A percentile compares a stretch with the other conserved stretches of the same genome.
Conservation (phyloP, 2,888 invertebrate species). For the Orthosia gracilis region DNA sequence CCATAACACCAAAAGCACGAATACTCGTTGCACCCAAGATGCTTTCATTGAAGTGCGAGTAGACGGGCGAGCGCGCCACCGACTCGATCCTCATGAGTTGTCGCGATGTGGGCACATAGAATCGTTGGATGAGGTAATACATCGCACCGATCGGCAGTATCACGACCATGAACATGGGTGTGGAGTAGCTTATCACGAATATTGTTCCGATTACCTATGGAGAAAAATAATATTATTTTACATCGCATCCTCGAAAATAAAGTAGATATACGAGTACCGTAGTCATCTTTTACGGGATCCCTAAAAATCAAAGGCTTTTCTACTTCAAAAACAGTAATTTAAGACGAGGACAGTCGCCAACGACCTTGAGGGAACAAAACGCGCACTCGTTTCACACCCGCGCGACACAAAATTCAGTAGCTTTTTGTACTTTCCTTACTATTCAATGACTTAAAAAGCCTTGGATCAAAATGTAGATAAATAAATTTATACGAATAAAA, state of each 20-base stretch:
- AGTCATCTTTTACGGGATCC: neutral
- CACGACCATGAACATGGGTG: slow-evolving; percentile 95
- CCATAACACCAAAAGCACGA: slow-evolving; percentile 95
- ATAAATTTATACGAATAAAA: too few relatives aligned
- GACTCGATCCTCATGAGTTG: slow-evolving; percentile 98
- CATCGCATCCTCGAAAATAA: too few relatives aligned
- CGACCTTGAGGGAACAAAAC: too few relatives aligned
- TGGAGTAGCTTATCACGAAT: slow-evolving; percentile 96
- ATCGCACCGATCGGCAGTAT: slow-evolving; percentile 95
- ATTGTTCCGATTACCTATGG: slow-evolving; percentile 95
- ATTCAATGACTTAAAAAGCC: too few relatives aligned
- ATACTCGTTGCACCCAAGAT: slow-evolving; percentile 96
- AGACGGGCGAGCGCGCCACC: slow-evolving; percentile 98
- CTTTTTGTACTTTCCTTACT: too few relatives aligned
- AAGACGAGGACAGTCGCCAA: too few relatives aligned
- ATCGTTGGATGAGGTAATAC: slow-evolving; percentile 97
- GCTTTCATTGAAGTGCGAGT: slow-evolving; percentile 99
- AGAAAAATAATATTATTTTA: neutral
- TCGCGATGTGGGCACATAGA: slow-evolving; percentile 98
- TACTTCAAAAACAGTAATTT: neutral
- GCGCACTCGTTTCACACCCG: too few relatives aligned
- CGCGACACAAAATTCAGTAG: too few relatives aligned
- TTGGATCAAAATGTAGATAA: too few relatives aligned
- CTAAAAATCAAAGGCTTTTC: neutral
- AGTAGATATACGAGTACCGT: neutral